Evolutionary conservation across 1,140 invertebrate genomes (phyloP).

Genomic region (Diuraphis noxia): DNA sequence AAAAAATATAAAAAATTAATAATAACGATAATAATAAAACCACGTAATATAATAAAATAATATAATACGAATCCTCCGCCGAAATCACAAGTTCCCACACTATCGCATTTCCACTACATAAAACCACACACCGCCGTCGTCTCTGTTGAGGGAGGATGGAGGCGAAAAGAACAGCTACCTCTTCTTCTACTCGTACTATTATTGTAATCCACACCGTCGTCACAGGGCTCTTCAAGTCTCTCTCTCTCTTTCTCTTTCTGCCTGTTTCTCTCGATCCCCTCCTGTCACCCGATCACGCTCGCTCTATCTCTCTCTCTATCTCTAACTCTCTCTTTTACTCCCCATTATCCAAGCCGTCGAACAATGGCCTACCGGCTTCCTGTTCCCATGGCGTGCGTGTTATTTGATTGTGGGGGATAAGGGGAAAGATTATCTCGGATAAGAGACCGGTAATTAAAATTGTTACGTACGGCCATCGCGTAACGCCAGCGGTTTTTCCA

Average conservation of each 20-base stretch:
- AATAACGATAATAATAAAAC: background rate
- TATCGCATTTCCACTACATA: conserved; percentile 47
- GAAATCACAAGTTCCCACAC: conserved; percentile 49
- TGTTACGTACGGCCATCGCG: conserved; percentile 16
- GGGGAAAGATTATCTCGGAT: conserved; percentile 42
- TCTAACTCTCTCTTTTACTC: background rate
- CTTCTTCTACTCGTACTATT: conserved; percentile 36
- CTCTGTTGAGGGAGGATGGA: background rate
- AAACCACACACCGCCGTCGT: conserved; percentile 25
- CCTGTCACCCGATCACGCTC: too few species aligned
- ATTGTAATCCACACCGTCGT: conserved; percentile 40
- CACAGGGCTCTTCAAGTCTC: conserved; percentile 11
- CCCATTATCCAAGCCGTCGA: conserved; percentile 31
- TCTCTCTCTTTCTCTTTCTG: background rate
- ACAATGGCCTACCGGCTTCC: conserved; percentile 46
- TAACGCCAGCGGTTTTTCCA: conserved; percentile 34
- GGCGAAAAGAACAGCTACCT: background rate
- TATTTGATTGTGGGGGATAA: conserved; percentile 41
- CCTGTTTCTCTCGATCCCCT: background rate
- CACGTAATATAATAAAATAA: background rate
- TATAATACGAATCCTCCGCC: conserved; percentile 12
- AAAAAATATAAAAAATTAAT: background rate
- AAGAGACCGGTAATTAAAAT: conserved; percentile 48
- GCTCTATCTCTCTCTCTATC: background rate
- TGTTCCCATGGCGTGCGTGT: conserved; percentile 52